These are phyloP conservation scores for Orchestia grillus DNA, from an alignment of 1,140 invertebrate genomes.

Conservation along the genomic window DNA sequence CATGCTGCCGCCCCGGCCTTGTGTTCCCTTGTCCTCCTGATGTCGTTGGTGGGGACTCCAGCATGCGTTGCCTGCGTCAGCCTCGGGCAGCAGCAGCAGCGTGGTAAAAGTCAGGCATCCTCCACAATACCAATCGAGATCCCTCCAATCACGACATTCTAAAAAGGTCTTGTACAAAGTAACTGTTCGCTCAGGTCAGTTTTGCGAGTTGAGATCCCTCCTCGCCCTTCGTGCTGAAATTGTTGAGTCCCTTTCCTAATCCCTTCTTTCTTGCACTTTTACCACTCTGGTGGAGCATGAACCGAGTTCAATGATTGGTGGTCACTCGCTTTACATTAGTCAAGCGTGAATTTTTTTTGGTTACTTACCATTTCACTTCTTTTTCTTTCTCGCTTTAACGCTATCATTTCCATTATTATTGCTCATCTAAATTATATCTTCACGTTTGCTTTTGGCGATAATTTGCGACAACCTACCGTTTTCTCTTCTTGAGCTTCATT, in stretches of 20 bases:
- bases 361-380: neutral
- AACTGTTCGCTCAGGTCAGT: slow-evolving; percentile 41
- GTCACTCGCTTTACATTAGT: neutral
- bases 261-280: slow-evolving; percentile 32
- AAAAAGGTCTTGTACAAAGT: slow-evolving; percentile 50
- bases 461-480: neutral
- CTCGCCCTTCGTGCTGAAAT: neutral
- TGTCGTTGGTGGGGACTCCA: slow-evolving; percentile 59
- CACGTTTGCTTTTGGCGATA: neutral
- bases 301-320: slow-evolving; percentile 26
- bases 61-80: slow-evolving; percentile 57
- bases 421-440: neutral
- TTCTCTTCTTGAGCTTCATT: neutral
- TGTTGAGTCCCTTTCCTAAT: slow-evolving; percentile 35
- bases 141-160: slow-evolving; percentile 31
- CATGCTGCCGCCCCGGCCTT: slow-evolving; percentile 57
- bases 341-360: neutral
- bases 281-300: slow-evolving; percentile 51
- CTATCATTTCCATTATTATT: neutral
- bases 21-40: slow-evolving; percentile 48
- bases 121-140: slow-evolving; percentile 52
- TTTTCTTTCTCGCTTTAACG: neutral
- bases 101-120: slow-evolving; percentile 53
- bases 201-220: neutral
- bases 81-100: slow-evolving; percentile 50